Evolutionary conservation across 2,888 invertebrate genomes (phyloP), one percentile per base, ranked within the genome.

Genomic region (Eupithecia tripunctaria): DNA sequence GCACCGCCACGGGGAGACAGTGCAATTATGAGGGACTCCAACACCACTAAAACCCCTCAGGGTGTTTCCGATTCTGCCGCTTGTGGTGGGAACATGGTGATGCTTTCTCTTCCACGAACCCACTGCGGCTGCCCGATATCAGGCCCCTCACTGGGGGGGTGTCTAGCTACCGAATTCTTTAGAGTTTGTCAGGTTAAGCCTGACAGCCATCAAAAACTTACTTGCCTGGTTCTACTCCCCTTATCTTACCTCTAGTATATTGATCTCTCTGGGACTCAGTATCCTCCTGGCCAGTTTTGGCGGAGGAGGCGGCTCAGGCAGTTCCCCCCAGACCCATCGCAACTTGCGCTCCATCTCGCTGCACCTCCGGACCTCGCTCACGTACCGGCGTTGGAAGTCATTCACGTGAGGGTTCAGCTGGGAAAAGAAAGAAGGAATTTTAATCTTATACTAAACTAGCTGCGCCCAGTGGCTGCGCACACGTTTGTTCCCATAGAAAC

Each of bases 311-410:
- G 93, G 91, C 72, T 91, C 91, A 0, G 92, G 91, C 43, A 94
- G 87, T 77, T 94, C 94, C 0, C 89, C 91, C 51, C 89, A 91
- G 67, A 94, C 93, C 90, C 91, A 94, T 8, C 94, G 87, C 67
- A 94, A 85, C 79, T 94, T 94, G 63, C 94, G 86, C 68, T 94
- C 94, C 94, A 94, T 94, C 80, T 94, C 94, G 74, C 92, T 93
- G 85, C 94, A 94, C 47, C 94, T 82, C 4, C 94, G 82, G n/a
- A 94, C 94, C 74, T 94, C 94, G 29, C 87, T 90, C 74, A 94
- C 94, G 80, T 94, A 94, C 1, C 92, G 91, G 0, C 94, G 86
- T 74, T 94, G 94, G 86, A 94, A 94, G 83, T 94, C 94, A 77
- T 94, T 94, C 74, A 94, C 92, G 83, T 92, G 92, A 0, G 94